Conservation (phyloP, 2,797 vertebrate species). For the Notolepis coatsorum region DNA sequence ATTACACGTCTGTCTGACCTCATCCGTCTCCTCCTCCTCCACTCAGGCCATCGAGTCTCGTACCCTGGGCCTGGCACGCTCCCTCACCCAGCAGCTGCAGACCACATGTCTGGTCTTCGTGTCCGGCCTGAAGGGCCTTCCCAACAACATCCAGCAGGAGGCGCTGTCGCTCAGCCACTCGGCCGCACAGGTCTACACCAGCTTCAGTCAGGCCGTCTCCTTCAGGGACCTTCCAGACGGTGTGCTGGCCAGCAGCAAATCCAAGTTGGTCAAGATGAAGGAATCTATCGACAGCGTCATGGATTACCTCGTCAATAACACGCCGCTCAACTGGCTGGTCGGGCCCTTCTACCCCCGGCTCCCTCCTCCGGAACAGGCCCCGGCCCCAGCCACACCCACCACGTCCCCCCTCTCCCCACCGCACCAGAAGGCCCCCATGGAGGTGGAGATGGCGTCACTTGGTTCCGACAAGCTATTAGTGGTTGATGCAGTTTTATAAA, state of each 20-base stretch:
- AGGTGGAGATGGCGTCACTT: constrained; percentile 55
- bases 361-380: not conserved
- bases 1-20: not conserved
- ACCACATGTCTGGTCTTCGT: constrained; percentile 88
- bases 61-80: constrained; percentile 85
- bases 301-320: constrained; percentile 98
- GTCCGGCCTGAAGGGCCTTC: constrained; percentile 87
- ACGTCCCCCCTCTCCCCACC: not conserved
- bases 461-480: constrained; percentile 5
- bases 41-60: constrained; percentile 88
- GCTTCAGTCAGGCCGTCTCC: constrained; percentile 78
- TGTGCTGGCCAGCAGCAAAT: constrained; percentile 81
- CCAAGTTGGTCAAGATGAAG: constrained; percentile 88
- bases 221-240: constrained; percentile 85
- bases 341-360: constrained; percentile 93
- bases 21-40: not conserved
- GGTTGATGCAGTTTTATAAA: no score
- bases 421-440: constrained; percentile 22
- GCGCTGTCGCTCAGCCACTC: constrained; percentile 78
- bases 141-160: constrained; percentile 89
- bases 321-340: constrained; percentile 96
- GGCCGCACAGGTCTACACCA: constrained; percentile 83
- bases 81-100: constrained; percentile 92
- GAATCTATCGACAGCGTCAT: constrained; percentile 90
- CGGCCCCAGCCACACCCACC: not conserved